Percentiles rank a stretch among this genome's conserved stretches.
phyloP scores from a whole-genome alignment of 2,888 invertebrate genomes.

The Lagria hirta region DNA sequence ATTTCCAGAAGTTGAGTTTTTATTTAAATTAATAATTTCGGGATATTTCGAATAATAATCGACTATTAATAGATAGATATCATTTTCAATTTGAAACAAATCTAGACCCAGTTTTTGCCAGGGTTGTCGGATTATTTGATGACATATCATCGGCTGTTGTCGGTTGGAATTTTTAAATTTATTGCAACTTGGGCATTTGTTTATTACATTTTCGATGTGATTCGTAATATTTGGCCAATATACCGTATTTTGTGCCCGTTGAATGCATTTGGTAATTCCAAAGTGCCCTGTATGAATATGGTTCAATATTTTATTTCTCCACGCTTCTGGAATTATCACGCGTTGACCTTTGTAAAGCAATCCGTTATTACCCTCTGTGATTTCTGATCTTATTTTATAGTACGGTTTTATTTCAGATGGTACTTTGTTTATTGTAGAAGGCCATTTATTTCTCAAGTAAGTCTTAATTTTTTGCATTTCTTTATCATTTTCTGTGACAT shows the following conservation, averaged over 20 bases:
- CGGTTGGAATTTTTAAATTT: conserved; percentile 24
- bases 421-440: conserved; percentile 7
- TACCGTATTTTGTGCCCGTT: conserved; percentile 28
- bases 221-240: conserved; percentile 35
- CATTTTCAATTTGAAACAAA: conserved; percentile 31
- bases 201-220: conserved; percentile 29
- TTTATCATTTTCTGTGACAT: conserved; percentile 23
- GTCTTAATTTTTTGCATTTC: conserved; percentile 31
- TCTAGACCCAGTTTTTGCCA: conserved; percentile 34
- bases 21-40: conserved; percentile 29
- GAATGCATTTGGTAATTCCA: conserved; percentile 32
- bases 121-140: conserved; percentile 28
- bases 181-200: conserved; percentile 34
- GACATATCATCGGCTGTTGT: conserved; percentile 30
- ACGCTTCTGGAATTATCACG: conserved; percentile 31
- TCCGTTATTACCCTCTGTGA: conserved; percentile 23
- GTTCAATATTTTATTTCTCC: conserved; percentile 30
- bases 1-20: conserved; percentile 22
- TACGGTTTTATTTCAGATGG: conserved; percentile 16
- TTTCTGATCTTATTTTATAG: conserved; percentile 20
- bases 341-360: conserved; percentile 29
- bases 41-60: conserved; percentile 36
- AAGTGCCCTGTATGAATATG: conserved; percentile 34
- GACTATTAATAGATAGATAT: conserved; percentile 32
- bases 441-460: conserved; percentile 27